Evolutionary conservation across 2,888 invertebrate species (phyloP).

Genomic region (Dromius quadrimaculatus): DNA sequence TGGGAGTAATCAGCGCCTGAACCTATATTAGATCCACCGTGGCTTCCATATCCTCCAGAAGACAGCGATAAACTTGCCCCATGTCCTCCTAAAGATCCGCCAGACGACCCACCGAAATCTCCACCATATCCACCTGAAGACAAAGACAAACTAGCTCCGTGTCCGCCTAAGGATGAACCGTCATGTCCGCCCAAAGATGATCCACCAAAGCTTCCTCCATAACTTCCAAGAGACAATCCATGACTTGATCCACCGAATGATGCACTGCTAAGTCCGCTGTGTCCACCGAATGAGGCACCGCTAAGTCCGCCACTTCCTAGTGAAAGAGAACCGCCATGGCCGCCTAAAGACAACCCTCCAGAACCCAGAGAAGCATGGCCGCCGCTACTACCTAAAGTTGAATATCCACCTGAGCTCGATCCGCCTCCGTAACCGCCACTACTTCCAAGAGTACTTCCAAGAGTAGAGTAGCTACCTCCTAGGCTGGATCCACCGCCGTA

Average conservation of each 20-base stretch:
- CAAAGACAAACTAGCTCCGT: background rate
- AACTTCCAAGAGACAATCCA: slow-evolving; percentile 5
- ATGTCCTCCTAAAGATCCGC: background rate
- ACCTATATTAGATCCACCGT: background rate
- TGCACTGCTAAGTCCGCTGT: slow-evolving; percentile 27
- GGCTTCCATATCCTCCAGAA: too few relatives aligned
- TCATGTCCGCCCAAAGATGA: slow-evolving; percentile 17
- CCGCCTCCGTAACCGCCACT: slow-evolving; percentile 4
- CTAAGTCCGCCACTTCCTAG: slow-evolving; percentile 35
- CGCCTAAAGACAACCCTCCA: slow-evolving; percentile 38
- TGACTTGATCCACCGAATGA: slow-evolving; percentile 23
- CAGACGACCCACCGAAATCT: slow-evolving; percentile 3
- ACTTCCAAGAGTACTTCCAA: too few relatives aligned
- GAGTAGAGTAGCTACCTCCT: slow-evolving; percentile 10
- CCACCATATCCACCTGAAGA: slow-evolving; percentile 7
- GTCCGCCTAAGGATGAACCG: background rate
- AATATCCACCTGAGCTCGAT: slow-evolving; percentile 15
- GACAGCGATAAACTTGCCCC: background rate
- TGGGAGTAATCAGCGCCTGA: slow-evolving; percentile 15
- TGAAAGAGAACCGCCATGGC: slow-evolving; percentile 39
- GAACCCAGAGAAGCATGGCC: slow-evolving; percentile 29
- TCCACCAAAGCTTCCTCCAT: slow-evolving; percentile 25
- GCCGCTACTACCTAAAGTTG: slow-evolving; percentile 1
- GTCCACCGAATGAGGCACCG: slow-evolving; percentile 22
- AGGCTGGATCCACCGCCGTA: slow-evolving; percentile 20